phyloP scores from a whole-genome alignment of 2,113 vertebrate genomes.

The Ciconia stormi region DNA sequence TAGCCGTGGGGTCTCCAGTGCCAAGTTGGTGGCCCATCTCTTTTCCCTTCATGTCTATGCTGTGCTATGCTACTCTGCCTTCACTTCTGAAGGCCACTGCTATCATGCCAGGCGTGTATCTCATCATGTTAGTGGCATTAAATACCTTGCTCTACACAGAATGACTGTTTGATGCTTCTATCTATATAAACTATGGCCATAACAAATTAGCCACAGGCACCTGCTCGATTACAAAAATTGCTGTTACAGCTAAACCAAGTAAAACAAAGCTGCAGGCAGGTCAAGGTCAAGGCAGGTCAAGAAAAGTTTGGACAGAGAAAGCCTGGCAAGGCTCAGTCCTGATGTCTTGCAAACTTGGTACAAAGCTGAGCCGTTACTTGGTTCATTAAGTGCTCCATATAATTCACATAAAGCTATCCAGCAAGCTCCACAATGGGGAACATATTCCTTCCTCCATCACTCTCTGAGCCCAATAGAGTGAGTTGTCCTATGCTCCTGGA shows the following conservation, averaged over 20 bases:
- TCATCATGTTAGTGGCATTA: background rate
- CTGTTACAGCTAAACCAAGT: background rate
- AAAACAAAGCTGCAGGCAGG: background rate
- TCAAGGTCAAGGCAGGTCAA: background rate
- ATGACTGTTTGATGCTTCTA: background rate
- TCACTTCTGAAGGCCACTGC: background rate
- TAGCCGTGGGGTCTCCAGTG: background rate
- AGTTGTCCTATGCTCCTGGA: rapidly evolving
- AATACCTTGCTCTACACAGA: background rate
- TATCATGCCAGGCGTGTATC: background rate
- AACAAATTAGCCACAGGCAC: background rate
- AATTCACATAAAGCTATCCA: background rate
- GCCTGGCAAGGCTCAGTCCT: background rate
- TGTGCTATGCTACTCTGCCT: background rate
- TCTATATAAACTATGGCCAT: rapidly evolving
- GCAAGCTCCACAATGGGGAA: background rate
- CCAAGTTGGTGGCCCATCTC: background rate
- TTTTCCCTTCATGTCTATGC: background rate
- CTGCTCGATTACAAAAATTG: background rate
- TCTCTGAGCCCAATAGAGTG: background rate
- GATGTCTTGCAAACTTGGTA: background rate
- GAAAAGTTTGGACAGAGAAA: background rate
- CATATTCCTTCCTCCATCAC: background rate
- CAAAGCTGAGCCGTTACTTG: background rate
- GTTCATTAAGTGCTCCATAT: background rate